phyloP scores from a whole-genome alignment of 2,113 vertebrate species.

The Delphinus delphis region DNA sequence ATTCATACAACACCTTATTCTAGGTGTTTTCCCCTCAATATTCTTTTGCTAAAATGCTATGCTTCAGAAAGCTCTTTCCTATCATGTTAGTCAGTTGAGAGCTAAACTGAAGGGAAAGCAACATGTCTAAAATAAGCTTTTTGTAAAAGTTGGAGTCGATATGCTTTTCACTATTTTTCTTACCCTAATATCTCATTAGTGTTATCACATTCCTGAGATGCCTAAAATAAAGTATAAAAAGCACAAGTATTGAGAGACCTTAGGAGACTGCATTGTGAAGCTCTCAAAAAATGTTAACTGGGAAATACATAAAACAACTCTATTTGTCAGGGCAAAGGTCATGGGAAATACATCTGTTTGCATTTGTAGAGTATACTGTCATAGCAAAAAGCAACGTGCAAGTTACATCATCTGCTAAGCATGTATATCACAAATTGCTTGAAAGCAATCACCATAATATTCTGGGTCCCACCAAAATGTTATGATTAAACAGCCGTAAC shows the following conservation, averaged over 20 bases:
- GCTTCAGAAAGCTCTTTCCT: background rate
- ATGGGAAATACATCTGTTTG: slow-evolving; percentile 77
- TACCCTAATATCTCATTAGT: slow-evolving; percentile 32
- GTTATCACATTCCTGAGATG: slow-evolving; percentile 54
- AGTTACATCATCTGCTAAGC: slow-evolving; percentile 72
- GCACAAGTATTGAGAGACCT: background rate
- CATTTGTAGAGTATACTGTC: slow-evolving; percentile 69
- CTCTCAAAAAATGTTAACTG: slow-evolving; percentile 36
- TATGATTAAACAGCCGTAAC: slow-evolving; percentile 68
- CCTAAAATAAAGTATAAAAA: slow-evolving; percentile 53
- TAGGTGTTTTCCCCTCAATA: background rate
- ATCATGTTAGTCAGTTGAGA: slow-evolving; percentile 2
- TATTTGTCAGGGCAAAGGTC: slow-evolving; percentile 65
- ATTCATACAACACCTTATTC: background rate
- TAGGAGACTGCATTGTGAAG: slow-evolving; percentile 17
- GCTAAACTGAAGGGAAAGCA: background rate
- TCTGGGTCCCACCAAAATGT: slow-evolving; percentile 62
- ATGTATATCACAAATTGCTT: slow-evolving; percentile 69
- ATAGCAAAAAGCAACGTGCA: slow-evolving; percentile 10
- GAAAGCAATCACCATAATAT: slow-evolving; percentile 42
- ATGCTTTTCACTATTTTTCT: slow-evolving; percentile 32
- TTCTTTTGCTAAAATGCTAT: slow-evolving; percentile 3
- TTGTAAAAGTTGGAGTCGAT: background rate
- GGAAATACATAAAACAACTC: slow-evolving; percentile 47
- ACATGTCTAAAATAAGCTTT: slow-evolving; percentile 31